phyloP scores from a whole-genome alignment of 1,140 invertebrate genomes.

The Anastrepha ludens region DNA sequence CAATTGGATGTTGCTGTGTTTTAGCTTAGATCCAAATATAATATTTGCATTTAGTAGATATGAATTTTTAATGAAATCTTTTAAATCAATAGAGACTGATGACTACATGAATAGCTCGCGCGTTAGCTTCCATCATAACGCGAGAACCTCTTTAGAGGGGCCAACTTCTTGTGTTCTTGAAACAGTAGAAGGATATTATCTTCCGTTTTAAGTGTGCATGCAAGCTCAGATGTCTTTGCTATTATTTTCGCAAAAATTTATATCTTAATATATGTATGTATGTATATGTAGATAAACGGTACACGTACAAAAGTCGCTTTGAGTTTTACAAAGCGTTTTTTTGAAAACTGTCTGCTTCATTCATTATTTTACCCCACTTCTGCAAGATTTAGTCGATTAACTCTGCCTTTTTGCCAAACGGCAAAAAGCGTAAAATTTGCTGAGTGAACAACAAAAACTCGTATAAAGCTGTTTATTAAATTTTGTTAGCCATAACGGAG shows the following conservation, averaged over 20 bases:
- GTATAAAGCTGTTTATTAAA: no score
- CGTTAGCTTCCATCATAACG: neutral
- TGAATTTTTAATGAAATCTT: conserved; percentile 23
- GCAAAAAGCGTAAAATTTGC: neutral
- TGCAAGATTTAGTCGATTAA: neutral
- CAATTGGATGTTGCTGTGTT: neutral
- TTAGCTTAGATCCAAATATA: conserved; percentile 25
- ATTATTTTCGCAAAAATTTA: neutral
- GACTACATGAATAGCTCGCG: neutral
- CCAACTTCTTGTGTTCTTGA: no score
- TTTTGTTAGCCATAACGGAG: no score
- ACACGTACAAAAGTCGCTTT: neutral
- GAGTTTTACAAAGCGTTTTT: neutral
- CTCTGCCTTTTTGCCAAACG: neutral
- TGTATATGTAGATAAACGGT: no score
- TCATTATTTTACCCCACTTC: no score
- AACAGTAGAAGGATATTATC: no score
- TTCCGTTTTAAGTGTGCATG: neutral
- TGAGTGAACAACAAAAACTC: no score
- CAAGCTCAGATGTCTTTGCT: no score
- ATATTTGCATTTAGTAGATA: neutral
- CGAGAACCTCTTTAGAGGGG: no score
- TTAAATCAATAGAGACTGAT: conserved; percentile 35
- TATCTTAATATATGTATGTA: neutral
- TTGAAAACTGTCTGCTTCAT: neutral